These are phyloP conservation scores for Numenius arquata DNA, from an alignment of 2,113 vertebrate genomes.

Conservation along the genomic window DNA sequence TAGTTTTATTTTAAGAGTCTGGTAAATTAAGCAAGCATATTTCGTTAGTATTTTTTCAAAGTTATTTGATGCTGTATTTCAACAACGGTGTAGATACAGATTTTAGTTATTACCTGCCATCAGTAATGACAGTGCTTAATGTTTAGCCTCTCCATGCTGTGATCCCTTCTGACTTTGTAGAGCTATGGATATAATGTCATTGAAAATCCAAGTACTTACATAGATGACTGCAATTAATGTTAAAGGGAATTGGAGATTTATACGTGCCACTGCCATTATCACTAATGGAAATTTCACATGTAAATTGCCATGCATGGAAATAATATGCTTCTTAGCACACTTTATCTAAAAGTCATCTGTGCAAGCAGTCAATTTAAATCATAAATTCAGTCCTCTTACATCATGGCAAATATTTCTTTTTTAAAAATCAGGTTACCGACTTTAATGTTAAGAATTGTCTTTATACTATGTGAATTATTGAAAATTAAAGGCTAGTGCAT, in stretches of 20 bases:
- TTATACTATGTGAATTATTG: neutral
- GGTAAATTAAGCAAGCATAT: neutral
- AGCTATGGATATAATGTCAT: constrained; percentile 20
- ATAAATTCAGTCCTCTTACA: neutral
- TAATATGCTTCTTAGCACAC: constrained; percentile 28
- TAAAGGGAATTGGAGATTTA: constrained; percentile 52
- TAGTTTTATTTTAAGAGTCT: constrained; percentile 37
- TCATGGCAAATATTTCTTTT: neutral
- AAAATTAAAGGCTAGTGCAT: neutral
- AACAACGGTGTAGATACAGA: neutral
- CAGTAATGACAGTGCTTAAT: constrained; percentile 18
- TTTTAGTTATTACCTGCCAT: constrained; percentile 35
- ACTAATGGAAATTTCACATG: constrained; percentile 64
- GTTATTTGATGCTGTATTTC: neutral
- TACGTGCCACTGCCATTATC: constrained; percentile 16
- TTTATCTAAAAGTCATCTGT: constrained; percentile 47
- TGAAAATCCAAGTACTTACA: constrained; percentile 44
- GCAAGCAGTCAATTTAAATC: constrained; percentile 28
- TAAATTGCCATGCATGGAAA: constrained; percentile 59
- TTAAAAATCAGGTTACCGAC: neutral
- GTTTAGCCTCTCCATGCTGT: constrained; percentile 18
- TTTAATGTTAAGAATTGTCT: neutral
- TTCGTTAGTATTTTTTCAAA: neutral
- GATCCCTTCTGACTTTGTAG: constrained; percentile 33
- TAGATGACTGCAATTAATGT: constrained; percentile 53